Evolutionary conservation across 2,888 invertebrate genomes (phyloP).

Genomic region (Anthrax anthrax): DNA sequence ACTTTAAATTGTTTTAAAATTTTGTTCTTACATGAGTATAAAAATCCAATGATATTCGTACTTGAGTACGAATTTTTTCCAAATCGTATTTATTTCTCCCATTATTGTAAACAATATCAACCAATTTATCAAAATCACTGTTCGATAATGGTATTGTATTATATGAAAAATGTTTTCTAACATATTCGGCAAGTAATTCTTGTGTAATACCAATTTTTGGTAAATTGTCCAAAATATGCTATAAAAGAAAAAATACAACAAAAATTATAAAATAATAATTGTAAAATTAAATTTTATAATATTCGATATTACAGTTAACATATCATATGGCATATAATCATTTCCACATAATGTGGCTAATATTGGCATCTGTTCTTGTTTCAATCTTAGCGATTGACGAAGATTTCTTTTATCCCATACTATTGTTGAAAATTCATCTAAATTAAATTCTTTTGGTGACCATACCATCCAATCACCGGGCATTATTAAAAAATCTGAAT

Average conservation of each 20-base stretch:
- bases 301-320: constrained; percentile 1
- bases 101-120: constrained; percentile 3
- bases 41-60: constrained; percentile 3
- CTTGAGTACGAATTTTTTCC: not conserved
- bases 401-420: constrained; percentile 7
- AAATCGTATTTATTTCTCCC: constrained; percentile 1
- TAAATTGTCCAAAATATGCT: constrained; percentile 1
- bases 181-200: constrained; percentile 2
- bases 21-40: constrained; percentile 6
- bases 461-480: constrained; percentile 8
- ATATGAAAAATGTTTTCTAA: constrained; percentile 2
- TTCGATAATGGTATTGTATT: not conserved
- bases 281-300: not conserved
- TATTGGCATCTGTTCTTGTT: constrained; percentile 10
- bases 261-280: not conserved
- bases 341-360: constrained; percentile 9
- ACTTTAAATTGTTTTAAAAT: no score
- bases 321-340: constrained; percentile 4
- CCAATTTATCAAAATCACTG: not conserved
- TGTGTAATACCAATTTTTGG: not conserved
- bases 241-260: no score
- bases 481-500: constrained; percentile 12
- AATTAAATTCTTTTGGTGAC: constrained; percentile 3
- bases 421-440: constrained; percentile 1
- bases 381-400: constrained; percentile 3